Conservation (phyloP, 2,113 vertebrate species). For the Sinosuthora webbiana region DNA sequence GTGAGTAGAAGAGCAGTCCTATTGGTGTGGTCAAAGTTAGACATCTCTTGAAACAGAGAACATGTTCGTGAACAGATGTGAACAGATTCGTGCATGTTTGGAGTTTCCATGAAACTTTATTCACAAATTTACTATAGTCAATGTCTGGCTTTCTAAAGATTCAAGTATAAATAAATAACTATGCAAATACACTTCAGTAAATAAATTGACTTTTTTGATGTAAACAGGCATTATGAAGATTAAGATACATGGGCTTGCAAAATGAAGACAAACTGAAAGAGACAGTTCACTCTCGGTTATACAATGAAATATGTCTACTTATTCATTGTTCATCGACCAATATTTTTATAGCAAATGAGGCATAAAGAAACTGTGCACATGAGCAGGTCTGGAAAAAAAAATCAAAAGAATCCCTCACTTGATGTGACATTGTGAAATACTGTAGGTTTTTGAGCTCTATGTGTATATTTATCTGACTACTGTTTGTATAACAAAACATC, state of each 20-base stretch:
- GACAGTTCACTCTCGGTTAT: background rate
- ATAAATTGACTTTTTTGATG: background rate
- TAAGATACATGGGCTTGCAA: background rate
- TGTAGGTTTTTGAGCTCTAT: background rate
- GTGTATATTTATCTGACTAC: constrained; percentile 10
- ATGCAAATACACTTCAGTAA: background rate
- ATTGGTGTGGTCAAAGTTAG: background rate
- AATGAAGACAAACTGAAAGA: constrained; percentile 17
- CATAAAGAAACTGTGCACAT: constrained; percentile 14
- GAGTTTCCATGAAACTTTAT: background rate
- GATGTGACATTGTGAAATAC: constrained; percentile 15
- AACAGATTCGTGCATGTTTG: background rate
- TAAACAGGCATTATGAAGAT: background rate
- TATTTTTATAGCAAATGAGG: constrained; percentile 48
- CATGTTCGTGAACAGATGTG: too few species aligned
- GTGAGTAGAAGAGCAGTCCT: background rate
- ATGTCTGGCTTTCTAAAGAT: background rate
- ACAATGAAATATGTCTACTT: constrained; percentile 15
- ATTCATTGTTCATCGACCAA: constrained; percentile 32
- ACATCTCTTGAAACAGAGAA: background rate
- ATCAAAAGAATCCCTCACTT: background rate
- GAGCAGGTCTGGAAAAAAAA: background rate
- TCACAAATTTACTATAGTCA: background rate
- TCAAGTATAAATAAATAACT: background rate
- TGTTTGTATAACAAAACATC: constrained; percentile 5